Evolutionary conservation across 2,113 vertebrate species (phyloP).

Genomic region (Tupaia tana): DNA sequence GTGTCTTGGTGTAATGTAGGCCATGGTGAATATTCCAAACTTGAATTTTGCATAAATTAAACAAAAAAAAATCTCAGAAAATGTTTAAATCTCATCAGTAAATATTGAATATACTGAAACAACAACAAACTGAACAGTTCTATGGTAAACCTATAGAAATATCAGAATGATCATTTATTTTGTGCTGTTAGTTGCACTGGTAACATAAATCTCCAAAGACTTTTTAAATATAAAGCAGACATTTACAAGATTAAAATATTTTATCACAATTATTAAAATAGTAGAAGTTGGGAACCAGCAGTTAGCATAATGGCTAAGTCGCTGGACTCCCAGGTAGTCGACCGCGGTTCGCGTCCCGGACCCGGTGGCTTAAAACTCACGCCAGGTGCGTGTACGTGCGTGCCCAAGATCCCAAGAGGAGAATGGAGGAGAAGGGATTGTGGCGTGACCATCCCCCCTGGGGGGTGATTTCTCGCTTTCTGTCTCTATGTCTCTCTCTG

Average conservation of each 20-base stretch:
- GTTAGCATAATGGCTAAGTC: no score
- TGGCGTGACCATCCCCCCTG: no score
- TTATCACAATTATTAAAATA: slow-evolving; percentile 7
- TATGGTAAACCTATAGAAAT: background rate
- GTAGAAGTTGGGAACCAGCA: background rate
- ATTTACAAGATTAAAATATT: slow-evolving; percentile 16
- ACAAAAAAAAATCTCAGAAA: background rate
- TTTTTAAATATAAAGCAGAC: background rate
- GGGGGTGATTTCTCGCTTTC: no score
- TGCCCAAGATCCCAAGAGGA: no score
- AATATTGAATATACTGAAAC: background rate
- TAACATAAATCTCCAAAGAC: background rate
- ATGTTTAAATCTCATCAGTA: background rate
- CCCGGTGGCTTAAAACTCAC: no score
- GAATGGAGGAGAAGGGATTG: no score
- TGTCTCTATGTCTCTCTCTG: no score
- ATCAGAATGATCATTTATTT: background rate
- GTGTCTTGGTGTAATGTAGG: background rate
- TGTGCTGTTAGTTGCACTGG: background rate
- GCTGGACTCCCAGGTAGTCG: no score
- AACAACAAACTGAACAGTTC: background rate
- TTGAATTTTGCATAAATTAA: background rate
- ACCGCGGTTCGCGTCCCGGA: no score
- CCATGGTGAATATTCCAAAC: background rate
- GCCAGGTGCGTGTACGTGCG: no score